Percentiles rank a stretch among this genome's conserved stretches.
phyloP scores from a whole-genome alignment of 2,888 invertebrate genomes.

The Acanthosepion lycidas region DNA sequence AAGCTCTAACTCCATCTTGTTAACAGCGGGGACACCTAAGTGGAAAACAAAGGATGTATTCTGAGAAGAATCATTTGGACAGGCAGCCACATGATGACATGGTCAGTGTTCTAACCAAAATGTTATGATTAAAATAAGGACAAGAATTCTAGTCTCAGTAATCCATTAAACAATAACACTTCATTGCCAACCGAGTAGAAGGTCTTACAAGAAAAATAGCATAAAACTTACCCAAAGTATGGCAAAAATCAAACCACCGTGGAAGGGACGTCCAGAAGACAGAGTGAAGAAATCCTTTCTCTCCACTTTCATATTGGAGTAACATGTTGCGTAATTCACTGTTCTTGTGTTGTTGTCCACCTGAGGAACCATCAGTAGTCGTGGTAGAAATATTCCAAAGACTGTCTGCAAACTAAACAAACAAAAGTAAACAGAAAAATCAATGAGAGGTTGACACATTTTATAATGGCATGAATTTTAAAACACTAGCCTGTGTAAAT shows the following conservation, averaged over 20 bases:
- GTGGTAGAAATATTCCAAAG: slow-evolving; percentile 2
- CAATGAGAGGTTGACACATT: background rate
- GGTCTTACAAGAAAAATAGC: no score
- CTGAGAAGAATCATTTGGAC: no score
- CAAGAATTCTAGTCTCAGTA: no score
- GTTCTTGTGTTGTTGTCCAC: slow-evolving; percentile 11
- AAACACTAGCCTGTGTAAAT: no score
- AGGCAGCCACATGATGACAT: no score
- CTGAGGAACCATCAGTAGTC: background rate
- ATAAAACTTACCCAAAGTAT: slow-evolving; percentile 61
- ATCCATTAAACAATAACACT: no score
- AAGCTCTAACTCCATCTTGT: slow-evolving; percentile 74
- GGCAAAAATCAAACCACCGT: slow-evolving; percentile 80
- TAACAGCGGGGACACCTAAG: slow-evolving; percentile 79
- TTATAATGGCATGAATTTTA: no score
- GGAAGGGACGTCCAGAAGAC: slow-evolving; percentile 78
- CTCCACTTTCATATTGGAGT: slow-evolving; percentile 76
- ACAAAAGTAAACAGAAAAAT: background rate
- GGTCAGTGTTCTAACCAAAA: no score
- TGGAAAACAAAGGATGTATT: background rate
- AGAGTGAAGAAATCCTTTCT: slow-evolving; percentile 78
- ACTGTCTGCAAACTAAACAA: background rate
- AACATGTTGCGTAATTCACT: slow-evolving; percentile 37
- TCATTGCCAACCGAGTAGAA: no score
- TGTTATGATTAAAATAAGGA: no score